phyloP scores from a whole-genome alignment of 2,113 vertebrate genomes.

The Cyprinus carpio region DNA sequence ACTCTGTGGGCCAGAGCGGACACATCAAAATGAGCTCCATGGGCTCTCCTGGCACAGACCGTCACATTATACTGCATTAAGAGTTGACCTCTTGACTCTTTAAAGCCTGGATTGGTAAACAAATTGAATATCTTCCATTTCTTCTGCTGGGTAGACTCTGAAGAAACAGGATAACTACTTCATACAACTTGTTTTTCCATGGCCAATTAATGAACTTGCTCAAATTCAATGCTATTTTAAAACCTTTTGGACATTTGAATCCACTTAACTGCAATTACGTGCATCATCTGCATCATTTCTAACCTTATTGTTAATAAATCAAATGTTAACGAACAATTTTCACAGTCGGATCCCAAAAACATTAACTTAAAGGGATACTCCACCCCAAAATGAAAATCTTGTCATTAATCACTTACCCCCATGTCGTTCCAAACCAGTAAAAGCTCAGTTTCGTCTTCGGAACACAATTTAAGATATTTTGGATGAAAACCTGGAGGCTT shows the following conservation, averaged over 20 bases:
- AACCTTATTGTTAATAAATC: not conserved
- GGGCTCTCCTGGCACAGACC: conserved; percentile 4
- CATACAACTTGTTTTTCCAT: not conserved
- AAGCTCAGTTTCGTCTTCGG: too few species aligned
- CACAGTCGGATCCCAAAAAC: not conserved
- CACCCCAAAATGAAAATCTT: too few species aligned
- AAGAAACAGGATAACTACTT: conserved; percentile 14
- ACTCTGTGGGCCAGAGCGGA: not conserved
- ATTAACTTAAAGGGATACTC: too few species aligned
- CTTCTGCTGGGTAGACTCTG: conserved; percentile 16
- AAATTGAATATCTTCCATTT: conserved; percentile 38
- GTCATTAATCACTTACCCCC: too few species aligned
- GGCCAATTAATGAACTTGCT: conserved; percentile 4
- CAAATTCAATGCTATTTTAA: not conserved
- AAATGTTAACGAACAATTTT: not conserved
- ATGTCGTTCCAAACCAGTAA: too few species aligned
- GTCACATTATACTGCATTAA: conserved; percentile 42
- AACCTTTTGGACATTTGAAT: not conserved
- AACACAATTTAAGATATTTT: too few species aligned
- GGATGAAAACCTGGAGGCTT: too few species aligned
- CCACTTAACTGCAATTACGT: not conserved
- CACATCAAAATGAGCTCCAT: conserved; percentile 23
- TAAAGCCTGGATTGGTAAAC: conserved; percentile 42
- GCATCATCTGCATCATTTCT: not conserved
- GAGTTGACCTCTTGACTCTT: conserved; percentile 28